Evolutionary conservation across 1,140 invertebrate species (phyloP).

Genomic region (Condylostylus longicornis): DNA sequence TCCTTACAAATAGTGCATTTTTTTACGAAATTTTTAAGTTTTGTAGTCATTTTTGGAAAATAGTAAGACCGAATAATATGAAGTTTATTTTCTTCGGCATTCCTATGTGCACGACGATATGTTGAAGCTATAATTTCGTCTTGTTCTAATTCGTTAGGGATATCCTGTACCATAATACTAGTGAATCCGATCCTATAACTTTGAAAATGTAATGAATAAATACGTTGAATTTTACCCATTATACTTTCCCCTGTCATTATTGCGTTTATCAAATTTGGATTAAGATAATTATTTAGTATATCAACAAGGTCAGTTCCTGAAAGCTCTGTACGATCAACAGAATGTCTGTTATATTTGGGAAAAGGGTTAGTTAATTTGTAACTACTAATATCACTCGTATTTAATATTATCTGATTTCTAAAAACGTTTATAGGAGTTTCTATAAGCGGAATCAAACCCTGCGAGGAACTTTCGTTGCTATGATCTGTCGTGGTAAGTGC

Average conservation of each 20-base stretch:
- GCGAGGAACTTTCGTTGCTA: constrained; percentile 6
- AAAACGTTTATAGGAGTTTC: constrained; percentile 7
- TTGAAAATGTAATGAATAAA: constrained; percentile 5
- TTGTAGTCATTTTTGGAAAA: constrained; percentile 4
- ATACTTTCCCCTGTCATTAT: constrained; percentile 2
- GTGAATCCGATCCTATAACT: constrained; percentile 7
- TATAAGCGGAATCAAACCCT: constrained; percentile 4
- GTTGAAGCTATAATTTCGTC: background rate
- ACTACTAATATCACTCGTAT: background rate
- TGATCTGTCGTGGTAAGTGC: constrained; percentile 2
- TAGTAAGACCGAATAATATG: constrained; percentile 5
- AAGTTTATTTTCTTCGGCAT: constrained; percentile 4
- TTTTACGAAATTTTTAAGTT: constrained; percentile 1
- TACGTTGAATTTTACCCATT: constrained; percentile 7
- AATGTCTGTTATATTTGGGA: constrained; percentile 3
- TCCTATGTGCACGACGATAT: constrained; percentile 6
- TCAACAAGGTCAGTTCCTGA: constrained; percentile 2
- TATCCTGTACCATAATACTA: background rate
- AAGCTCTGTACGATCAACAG: too few species aligned
- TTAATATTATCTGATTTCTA: constrained; percentile 8
- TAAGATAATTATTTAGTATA: constrained; percentile 5
- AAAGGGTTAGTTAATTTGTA: constrained; percentile 2
- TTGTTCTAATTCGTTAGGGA: constrained; percentile 1
- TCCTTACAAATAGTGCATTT: constrained; percentile 1
- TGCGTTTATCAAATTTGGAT: constrained; percentile 6